Base-by-base conservation (phyloP, 1,140 invertebrate genomes). In the Cotesia typhae region DNA sequence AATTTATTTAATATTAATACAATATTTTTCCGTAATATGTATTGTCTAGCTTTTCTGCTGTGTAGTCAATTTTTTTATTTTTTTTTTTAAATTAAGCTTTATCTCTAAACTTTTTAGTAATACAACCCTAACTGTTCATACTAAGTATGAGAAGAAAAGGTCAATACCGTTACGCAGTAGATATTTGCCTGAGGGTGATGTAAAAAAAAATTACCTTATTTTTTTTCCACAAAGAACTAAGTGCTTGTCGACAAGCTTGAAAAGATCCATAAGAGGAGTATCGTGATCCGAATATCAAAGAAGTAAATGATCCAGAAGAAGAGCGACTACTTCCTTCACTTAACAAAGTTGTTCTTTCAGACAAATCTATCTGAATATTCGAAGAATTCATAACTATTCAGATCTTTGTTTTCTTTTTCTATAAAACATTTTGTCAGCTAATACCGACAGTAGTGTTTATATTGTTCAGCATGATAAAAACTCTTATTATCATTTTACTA, bases 171-270 rank as follows among this genome's bases (percentile, higher is more conserved):
- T 28, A 28, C 28, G 1, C 28, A 28, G 28, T 28, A 28, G 28
- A 28, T 28, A 7, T 47, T 47, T 47, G 2, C 41, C 10, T 6
- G 41, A 47, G 41, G 6, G 6, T 47, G 5, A 9, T 47, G 41
- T 47, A 69, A 75, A 67, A 66, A 14, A 64, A 70, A 64, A 55
- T 69, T 84, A 85, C 85, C 83, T 75, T 83, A 55, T 80, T 84
- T 68, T 78, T 77, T 68, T 77, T 83, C 84, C 85, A 86, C 52
- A 87, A 75, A 4, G 81, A 81, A 20, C 78, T 82, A 36, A 85
- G 74, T 35, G 73, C 72, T 68, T 82, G 78, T 51, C 82, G 83
- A 75, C 77, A 82, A 3, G 78, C 78, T 2, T 78, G 78, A 72
- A 82, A 70, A 1, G 83, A 84, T 10, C 84, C 85, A 70, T 86